These are phyloP conservation scores for Crypturellus undulatus DNA, from an alignment of 2,113 vertebrate genomes.

Conservation along the genomic window DNA sequence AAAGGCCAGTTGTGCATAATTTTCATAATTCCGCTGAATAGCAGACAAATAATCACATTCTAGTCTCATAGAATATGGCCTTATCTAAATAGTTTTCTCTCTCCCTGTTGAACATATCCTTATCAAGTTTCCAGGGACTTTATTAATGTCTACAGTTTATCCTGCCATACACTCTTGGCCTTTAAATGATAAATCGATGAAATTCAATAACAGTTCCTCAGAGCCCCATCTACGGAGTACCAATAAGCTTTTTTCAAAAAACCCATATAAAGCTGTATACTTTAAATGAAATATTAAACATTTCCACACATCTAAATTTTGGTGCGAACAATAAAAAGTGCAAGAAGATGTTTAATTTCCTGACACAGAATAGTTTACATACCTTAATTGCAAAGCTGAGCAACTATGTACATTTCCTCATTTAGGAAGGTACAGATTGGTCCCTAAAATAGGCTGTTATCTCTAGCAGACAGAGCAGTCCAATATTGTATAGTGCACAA, in stretches of 20 bases:
- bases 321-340: neutral
- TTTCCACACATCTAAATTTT: neutral
- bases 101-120: conserved; percentile 18
- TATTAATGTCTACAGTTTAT: conserved; percentile 43
- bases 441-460: neutral
- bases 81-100: conserved; percentile 48
- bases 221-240: neutral
- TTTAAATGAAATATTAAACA: conserved; percentile 46
- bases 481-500: neutral
- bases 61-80: neutral
- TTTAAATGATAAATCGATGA: conserved; percentile 57
- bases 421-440: neutral
- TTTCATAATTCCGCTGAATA: conserved; percentile 20
- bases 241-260: conserved; percentile 37
- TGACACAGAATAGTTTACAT: neutral
- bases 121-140: conserved; percentile 39
- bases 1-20: neutral
- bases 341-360: conserved; percentile 23
- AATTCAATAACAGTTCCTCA: conserved; percentile 51
- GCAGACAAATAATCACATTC: conserved; percentile 36
- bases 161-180: neutral
- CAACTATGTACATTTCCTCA: neutral
- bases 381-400: neutral
- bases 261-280: neutral
- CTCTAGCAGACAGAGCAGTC: neutral